Base-by-base conservation (phyloP, 2,797 vertebrate species). In the Acanthurus lineatus region DNA sequence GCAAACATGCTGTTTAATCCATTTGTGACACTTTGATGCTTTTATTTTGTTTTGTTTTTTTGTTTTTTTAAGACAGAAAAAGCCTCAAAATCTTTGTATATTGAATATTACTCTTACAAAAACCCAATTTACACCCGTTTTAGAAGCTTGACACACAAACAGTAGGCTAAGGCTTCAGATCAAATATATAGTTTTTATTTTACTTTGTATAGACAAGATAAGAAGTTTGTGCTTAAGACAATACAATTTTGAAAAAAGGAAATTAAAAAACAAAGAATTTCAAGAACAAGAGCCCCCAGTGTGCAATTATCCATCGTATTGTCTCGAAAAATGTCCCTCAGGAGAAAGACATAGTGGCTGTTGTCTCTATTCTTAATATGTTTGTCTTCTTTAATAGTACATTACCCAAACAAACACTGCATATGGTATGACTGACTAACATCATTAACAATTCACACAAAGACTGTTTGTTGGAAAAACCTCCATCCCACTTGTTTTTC, bases 401-500 rank as follows among this genome's bases (percentile, higher is more conserved):
- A 0, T 68, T 60, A 25, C 14, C 6, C 28, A 38, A 14, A 35
- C 15, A 51, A n/a, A 49, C 42, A 15, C 15, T 68, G 17, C 22
- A 73, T 48, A 19, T 25, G 35, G 14, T 15, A 17, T 15, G 63
- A 32, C 0, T 40, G 20, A 48, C 42, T 1, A 6, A 32, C 2
- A 14, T 3, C 32, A 56, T 56, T 11, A 73, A 63, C 4, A 56
- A 19, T 57, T 67, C 1, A 7, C 9, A 49, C 1, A 8, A 51
- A 35, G 38, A 20, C 54, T 61, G n/a, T 28, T 74, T 65, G 22
- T 9, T 42, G 12, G 19, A 59, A 78, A 56, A 51, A 38, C 12
- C 17, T 54, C 35, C 35, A 22, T 42, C 68, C 15, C 66, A 69
- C 63, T 19, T 53, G 8, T 16, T 52, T 57, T 82, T 48, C 32